Evolutionary conservation across 2,888 invertebrate genomes (phyloP).

Genomic region (Orchesella flavescens): DNA sequence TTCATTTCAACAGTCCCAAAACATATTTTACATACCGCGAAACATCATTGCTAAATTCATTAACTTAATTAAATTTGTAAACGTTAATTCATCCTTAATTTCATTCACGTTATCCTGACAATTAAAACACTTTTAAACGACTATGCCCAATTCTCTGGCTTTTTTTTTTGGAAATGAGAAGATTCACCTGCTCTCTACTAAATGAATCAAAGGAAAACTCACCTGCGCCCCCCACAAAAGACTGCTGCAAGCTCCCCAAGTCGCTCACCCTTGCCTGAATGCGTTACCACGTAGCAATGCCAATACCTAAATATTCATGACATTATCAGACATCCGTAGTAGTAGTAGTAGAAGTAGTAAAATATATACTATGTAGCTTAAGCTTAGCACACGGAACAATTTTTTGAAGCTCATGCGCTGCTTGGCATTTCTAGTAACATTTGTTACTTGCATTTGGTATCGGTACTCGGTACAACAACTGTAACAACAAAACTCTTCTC

Average conservation of each 20-base stretch:
- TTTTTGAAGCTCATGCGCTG: constrained; percentile 46
- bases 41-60: too few relatives aligned
- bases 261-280: constrained; percentile 15
- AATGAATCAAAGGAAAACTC: not conserved
- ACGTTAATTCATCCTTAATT: too few relatives aligned
- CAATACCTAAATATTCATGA: constrained; percentile 43
- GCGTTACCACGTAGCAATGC: constrained; percentile 30
- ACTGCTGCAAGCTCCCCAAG: not conserved
- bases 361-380: constrained; percentile 8
- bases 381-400: not conserved
- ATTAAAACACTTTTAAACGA: too few relatives aligned
- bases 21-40: too few relatives aligned
- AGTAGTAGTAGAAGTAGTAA: too few relatives aligned
- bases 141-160: too few relatives aligned
- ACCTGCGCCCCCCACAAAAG: not conserved
- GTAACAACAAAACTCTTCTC: constrained; percentile 10
- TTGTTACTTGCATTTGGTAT: constrained; percentile 34
- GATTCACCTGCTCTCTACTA: not conserved
- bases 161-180: not conserved
- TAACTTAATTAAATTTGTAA: too few relatives aligned
- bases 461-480: constrained; percentile 30
- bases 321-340: constrained; percentile 39
- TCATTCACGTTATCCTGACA: too few relatives aligned
- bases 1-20: too few relatives aligned
- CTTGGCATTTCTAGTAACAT: constrained; percentile 33